Conservation (phyloP, 2,888 invertebrate species). For the Drosophila rubida region DNA sequence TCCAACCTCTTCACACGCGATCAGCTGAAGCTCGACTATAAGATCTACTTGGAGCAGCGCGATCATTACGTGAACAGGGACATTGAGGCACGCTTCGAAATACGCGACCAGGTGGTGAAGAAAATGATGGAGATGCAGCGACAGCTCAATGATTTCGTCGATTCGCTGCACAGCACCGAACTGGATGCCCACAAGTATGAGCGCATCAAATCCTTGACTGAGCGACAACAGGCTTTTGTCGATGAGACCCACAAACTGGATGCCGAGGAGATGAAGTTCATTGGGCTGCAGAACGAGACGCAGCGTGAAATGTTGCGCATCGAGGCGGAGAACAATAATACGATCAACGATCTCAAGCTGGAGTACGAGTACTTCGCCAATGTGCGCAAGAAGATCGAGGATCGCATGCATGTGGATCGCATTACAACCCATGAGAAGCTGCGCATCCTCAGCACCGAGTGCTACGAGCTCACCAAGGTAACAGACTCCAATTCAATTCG, state of each 20-base stretch:
- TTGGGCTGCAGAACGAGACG: slow-evolving; percentile 44
- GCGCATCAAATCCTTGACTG: slow-evolving; percentile 67
- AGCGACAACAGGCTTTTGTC: slow-evolving; percentile 77
- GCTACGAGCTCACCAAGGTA: slow-evolving; percentile 75
- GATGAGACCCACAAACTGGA: slow-evolving; percentile 70
- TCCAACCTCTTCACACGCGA: slow-evolving; percentile 68
- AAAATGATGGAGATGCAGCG: slow-evolving; percentile 75
- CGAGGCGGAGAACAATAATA: slow-evolving; percentile 69
- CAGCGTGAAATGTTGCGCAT: slow-evolving; percentile 60
- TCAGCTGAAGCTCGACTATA: slow-evolving; percentile 66
- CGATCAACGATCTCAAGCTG: slow-evolving; percentile 70
- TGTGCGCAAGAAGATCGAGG: slow-evolving; percentile 74
- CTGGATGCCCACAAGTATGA: slow-evolving; percentile 79
- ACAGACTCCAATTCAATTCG: neutral
- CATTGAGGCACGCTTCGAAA: slow-evolving; percentile 72
- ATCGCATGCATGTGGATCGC: slow-evolving; percentile 61
- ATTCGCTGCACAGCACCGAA: slow-evolving; percentile 59
- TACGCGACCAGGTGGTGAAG: slow-evolving; percentile 70
- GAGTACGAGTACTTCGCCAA: slow-evolving; percentile 80
- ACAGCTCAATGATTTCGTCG: slow-evolving; percentile 70
- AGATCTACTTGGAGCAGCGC: slow-evolving; percentile 69
- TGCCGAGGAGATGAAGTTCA: slow-evolving; percentile 57
- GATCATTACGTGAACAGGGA: slow-evolving; percentile 73
- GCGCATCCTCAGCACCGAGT: slow-evolving; percentile 72
- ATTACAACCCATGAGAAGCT: slow-evolving; percentile 74